Percentiles rank a stretch among this genome's conserved stretches.
phyloP scores from a whole-genome alignment of 2,888 invertebrate species.

The Acanthosoma haemorrhoidale region DNA sequence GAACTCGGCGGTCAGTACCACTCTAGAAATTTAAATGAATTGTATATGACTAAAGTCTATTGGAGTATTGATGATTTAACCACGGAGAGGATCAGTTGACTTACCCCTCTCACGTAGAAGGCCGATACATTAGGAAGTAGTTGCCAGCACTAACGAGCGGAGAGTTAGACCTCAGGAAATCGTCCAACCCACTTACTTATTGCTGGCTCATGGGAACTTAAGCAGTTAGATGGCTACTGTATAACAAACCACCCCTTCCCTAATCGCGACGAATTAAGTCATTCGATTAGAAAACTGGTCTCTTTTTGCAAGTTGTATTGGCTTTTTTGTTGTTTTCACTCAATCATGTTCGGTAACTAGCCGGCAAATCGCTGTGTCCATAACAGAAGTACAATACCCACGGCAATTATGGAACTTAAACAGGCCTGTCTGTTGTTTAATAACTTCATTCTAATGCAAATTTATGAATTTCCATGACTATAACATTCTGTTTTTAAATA shows the following conservation, averaged over 20 bases:
- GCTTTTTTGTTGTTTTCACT: not conserved
- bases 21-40: too few relatives aligned
- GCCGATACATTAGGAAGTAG: not conserved
- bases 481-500: not conserved
- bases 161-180: too few relatives aligned
- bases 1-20: too few relatives aligned
- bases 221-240: conserved; percentile 1
- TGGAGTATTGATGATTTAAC: too few relatives aligned
- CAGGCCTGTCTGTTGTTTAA: conserved; percentile 1
- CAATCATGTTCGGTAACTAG: conserved; percentile 7
- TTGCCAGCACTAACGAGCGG: too few relatives aligned
- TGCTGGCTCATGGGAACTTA: not conserved
- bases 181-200: not conserved
- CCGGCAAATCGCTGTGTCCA: not conserved
- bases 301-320: conserved; percentile 6
- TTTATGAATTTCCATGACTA: conserved; percentile 4
- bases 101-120: not conserved
- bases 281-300: conserved; percentile 12
- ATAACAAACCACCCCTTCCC: not conserved
- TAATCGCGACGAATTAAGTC: not conserved
- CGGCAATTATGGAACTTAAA: conserved; percentile 1
- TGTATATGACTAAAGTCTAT: too few relatives aligned
- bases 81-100: too few relatives aligned
- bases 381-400: conserved; percentile 1
- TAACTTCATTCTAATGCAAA: conserved; percentile 4